Evolutionary conservation across 2,888 invertebrate species (phyloP), one percentile per base, ranked within the genome.

Genomic region (Ariolimax columbianus): DNA sequence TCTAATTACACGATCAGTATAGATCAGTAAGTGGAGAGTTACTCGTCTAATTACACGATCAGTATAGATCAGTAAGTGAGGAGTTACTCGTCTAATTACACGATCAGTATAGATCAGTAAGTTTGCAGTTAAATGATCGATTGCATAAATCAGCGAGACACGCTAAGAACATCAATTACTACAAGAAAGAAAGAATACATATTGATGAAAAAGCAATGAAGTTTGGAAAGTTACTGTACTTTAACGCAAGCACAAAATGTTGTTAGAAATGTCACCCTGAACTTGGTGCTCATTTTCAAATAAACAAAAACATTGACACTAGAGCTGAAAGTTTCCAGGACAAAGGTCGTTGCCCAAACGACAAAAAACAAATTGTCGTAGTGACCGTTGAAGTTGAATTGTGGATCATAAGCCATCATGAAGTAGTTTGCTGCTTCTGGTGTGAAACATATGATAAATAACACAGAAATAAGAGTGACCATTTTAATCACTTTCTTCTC

Each of bases 251-350:
- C 26, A 66, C 66, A 66, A 40, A 72, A 40, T 11, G 30, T 38
- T 0, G 40, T 23, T 51, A 23, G 6, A 9, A 77, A 9, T 14
- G 77, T 77, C 2, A 23, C 26, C 79, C 40, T 63, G 30, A 43
- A 79, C 38, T 79, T 79, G 26, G 79, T 43, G 19, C 79, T 79
- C 79, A 79, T 79, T 11, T 66, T 79, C 0, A 40, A 51, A 72
- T 81, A 81, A 11, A 51, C 30, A 43, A 68, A 40, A 30, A 80
- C 43, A 26, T 68, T 80, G 17, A 17, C 68, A 33, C 80, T 43
- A 17, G 80, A 66, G 30, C 30, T 80, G 30, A 80, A 38, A n/a
- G 80, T 68, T 43, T 80, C 80, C 68, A 81, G 26, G 17, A 66
- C 1, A 14, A 79, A 43, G 14, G 43, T 26, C 1, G 43, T 17